Percentiles rank a stretch among this genome's conserved stretches.
Conservation (phyloP, 1,140 invertebrate species). For the Antheraea mylitta region DNA sequence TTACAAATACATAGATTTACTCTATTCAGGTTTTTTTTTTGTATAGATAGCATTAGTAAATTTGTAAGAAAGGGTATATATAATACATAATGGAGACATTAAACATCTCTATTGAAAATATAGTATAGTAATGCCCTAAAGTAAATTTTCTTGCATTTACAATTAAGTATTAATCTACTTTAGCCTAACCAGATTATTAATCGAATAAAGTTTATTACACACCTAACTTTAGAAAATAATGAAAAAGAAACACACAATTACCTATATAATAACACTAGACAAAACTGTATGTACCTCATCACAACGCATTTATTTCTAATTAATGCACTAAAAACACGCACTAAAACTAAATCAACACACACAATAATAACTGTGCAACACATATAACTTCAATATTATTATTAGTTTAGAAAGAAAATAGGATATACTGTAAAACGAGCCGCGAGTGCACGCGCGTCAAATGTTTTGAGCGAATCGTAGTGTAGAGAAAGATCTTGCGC, state of each 20-base stretch:
- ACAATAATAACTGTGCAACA: slow-evolving; percentile 20
- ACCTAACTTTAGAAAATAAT: too few relatives aligned
- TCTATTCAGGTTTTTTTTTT: too few relatives aligned
- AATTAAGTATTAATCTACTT: too few relatives aligned
- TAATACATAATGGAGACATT: too few relatives aligned
- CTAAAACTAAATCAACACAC: background rate
- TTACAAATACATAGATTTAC: too few relatives aligned
- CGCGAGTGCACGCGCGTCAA: slow-evolving; percentile 39
- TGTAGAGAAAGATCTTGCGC: slow-evolving; percentile 60
- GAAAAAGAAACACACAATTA: slow-evolving; percentile 23
- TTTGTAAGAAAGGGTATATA: too few relatives aligned
- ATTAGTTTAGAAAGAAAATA: slow-evolving; percentile 26
- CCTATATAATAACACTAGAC: slow-evolving; percentile 58
- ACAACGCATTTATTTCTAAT: slow-evolving; percentile 9
- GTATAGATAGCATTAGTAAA: too few relatives aligned
- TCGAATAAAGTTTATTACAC: background rate
- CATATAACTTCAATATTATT: slow-evolving; percentile 1
- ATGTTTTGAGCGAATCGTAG: slow-evolving; percentile 61
- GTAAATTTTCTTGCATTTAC: too few relatives aligned
- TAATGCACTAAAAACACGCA: background rate
- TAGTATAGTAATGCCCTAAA: too few relatives aligned
- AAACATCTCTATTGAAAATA: too few relatives aligned
- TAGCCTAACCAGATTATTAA: background rate
- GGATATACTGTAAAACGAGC: slow-evolving; percentile 49
- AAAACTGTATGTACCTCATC: slow-evolving; percentile 64